Base-by-base conservation (phyloP, 2,888 invertebrate species). In the Pheosia tremula region DNA sequence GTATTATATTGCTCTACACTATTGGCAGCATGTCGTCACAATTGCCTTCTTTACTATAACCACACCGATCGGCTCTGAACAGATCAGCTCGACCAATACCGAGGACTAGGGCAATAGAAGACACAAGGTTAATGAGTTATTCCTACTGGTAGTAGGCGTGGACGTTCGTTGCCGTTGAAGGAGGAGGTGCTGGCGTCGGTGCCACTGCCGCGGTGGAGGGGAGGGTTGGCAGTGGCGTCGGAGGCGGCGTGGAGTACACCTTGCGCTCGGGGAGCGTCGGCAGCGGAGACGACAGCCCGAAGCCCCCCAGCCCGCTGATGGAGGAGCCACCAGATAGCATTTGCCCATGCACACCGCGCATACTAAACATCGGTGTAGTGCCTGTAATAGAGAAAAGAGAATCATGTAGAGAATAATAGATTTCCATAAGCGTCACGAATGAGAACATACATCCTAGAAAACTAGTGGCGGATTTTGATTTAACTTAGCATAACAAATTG, bases 251-350 rank as follows among this genome's bases (percentile, higher is more conserved):
- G 52, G 94, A 82, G 79, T 93, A 94, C n/a, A 94, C 91, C 82
- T 95, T 95, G 75, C 95, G 90, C 72, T 95, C 95, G n/a, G 94
- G 94, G 62, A 94, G 77, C 5, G 91, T 67, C 0, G 90, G 81
- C 52, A 90, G 90, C 56, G 94, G 83, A 7, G 94, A 85, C 1
- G 94, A 71, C 57, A 92, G 76, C 7, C 87, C 87, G 72, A 91
- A 91, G 50, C 89, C 84, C 3, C 90, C 87, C 54, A 91, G 78
- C 0, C 90, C 85, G 47, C 82, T 79, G 61, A 91, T 84, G 5
- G 88, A 78, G 0, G 90, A 82, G 0, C 87, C 82, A 0, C 90
- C 85, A 3, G 89, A 83, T 62, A 92, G 75, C 91, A 92, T 90
- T 78, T 92, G 91, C 5, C 91, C 87, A 74, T 92, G 93, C 39